These are phyloP conservation scores for Gisinianus flammeolus DNA, from an alignment of 2,888 invertebrate species.

Conservation along the genomic window DNA sequence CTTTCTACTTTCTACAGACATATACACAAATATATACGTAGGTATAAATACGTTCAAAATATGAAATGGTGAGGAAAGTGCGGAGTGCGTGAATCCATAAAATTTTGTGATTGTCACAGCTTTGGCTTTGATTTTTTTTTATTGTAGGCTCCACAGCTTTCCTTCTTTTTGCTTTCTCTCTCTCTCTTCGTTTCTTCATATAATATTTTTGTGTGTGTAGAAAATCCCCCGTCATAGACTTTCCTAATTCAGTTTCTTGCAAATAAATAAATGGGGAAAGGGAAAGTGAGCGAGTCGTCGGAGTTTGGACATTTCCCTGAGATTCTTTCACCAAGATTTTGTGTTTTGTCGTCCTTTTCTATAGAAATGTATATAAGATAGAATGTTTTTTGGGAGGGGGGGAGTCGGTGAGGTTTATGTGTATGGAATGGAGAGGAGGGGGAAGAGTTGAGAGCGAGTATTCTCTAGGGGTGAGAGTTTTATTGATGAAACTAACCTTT, in stretches of 20 bases:
- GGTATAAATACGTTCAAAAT: too few species aligned
- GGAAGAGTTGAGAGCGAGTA: neutral
- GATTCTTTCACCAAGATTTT: neutral
- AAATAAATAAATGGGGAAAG: neutral
- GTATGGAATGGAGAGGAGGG: neutral
- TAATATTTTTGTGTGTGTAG: too few species aligned
- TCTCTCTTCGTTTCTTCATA: too few species aligned
- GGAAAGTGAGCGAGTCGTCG: neutral
- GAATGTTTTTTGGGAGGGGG: neutral
- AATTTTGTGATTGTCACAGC: neutral
- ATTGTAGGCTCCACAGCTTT: neutral
- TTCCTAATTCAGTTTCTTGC: neutral
- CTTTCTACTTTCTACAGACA: too few species aligned
- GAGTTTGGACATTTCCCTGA: neutral
- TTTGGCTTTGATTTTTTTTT: neutral
- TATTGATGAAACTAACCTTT: conserved; percentile 44
- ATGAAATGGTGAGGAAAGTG: too few species aligned
- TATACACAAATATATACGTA: too few species aligned
- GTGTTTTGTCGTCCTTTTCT: neutral
- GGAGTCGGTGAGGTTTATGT: neutral
- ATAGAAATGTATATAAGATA: neutral
- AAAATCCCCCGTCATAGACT: neutral
- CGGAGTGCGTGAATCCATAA: neutral
- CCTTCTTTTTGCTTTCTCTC: neutral
- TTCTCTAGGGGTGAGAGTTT: too few species aligned